Conservation (phyloP, 1,140 invertebrate genomes). For the Armadillidium nasatum region DNA sequence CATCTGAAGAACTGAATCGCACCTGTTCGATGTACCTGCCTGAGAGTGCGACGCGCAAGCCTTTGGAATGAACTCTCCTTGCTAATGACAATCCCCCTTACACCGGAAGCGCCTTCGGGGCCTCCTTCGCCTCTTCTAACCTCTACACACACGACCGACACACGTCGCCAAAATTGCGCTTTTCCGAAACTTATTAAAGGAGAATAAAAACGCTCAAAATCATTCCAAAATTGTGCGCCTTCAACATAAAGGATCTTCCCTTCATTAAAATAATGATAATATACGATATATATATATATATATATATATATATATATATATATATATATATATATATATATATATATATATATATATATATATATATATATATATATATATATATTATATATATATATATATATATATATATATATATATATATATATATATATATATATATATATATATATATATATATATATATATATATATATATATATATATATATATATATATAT, state of each 20-base stretch:
- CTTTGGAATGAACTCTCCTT: not conserved
- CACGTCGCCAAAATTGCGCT: constrained; percentile 1
- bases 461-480: too few relatives aligned
- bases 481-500: too few relatives aligned
- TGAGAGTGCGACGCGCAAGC: not conserved
- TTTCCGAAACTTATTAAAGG: constrained; percentile 11
- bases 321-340: constrained; percentile 6
- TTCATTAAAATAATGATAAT: too few relatives aligned
- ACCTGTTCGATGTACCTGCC: not conserved
- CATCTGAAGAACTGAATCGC: not conserved
- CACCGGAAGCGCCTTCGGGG: not conserved
- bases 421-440: too few relatives aligned
- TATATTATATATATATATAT: too few relatives aligned
- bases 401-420: too few relatives aligned
- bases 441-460: too few relatives aligned
- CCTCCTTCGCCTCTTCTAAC: not conserved
- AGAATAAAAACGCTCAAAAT: not conserved
- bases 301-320: not conserved
- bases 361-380: not conserved
- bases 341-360: constrained; percentile 15
- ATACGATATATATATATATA: not conserved
- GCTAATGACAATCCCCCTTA: too few relatives aligned
- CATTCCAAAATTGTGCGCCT: too few relatives aligned
- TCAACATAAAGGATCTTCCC: too few relatives aligned
- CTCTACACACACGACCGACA: constrained; percentile 8